These are phyloP conservation scores for Hystrix brachyura DNA, from an alignment of 2,113 vertebrate genomes.

Conservation along the genomic window DNA sequence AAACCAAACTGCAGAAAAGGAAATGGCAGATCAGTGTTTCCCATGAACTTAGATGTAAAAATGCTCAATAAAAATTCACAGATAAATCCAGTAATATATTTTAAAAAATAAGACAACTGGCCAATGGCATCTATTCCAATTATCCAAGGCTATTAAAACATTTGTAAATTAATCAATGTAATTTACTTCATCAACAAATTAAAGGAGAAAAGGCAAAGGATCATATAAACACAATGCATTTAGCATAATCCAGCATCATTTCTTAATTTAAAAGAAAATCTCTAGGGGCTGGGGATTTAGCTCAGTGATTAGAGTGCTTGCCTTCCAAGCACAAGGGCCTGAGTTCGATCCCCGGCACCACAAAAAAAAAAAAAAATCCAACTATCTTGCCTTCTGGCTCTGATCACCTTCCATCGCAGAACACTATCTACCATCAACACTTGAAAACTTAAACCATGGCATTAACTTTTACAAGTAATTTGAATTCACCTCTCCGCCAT, in stretches of 20 bases:
- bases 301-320: too few species aligned
- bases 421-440: not conserved
- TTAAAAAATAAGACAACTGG: not conserved
- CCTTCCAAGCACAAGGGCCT: too few species aligned
- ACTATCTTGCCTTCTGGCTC: not conserved
- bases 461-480: conserved; percentile 21
- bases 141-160: not conserved
- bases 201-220: not conserved
- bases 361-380: not conserved
- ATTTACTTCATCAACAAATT: not conserved
- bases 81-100: not conserved
- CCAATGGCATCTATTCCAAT: not conserved
- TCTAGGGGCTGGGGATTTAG: not conserved
- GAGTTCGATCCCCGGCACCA: too few species aligned
- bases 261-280: not conserved
- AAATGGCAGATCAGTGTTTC: not conserved
- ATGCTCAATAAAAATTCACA: not conserved
- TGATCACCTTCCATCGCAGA: not conserved
- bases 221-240: not conserved
- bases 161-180: not conserved
- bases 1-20: not conserved
- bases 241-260: conserved; percentile 31
- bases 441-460: not conserved
- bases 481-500: not conserved
- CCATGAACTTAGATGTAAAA: conserved; percentile 30